Base-by-base conservation (phyloP, 2,797 vertebrate genomes). In the Gymnodraco acuticeps region DNA sequence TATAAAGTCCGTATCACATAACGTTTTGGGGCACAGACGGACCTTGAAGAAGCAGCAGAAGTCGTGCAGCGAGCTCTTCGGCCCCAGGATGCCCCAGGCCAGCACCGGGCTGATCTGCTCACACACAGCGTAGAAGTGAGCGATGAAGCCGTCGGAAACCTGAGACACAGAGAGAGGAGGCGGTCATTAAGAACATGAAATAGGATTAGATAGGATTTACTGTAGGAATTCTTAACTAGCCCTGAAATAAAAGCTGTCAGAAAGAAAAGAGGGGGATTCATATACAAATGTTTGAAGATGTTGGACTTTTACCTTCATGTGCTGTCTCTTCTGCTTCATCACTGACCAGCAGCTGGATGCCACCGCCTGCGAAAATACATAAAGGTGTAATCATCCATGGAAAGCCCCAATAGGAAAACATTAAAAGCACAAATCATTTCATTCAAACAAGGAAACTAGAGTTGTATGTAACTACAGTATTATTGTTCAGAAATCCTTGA, bases 261-360 rank as follows among this genome's bases (percentile, higher is more conserved):
- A n/a, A 27, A 48, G 54, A 4, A 27, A 27, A 27, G 27, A 27
- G 27, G 4, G 27, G 27, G 27, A 27, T 27, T 27, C 27, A 27
- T 3, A 27, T 27, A 27, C 23, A 27, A 23, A 23, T n/a, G n/a
- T n/a, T n/a, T n/a, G n/a, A n/a, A 33, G 33, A 5, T 1, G 7
- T 27, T 16, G 16, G 5, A 17, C 5, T 23, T 3, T 16, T 73
- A 99, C 98, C 96, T 98, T 98, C 93, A 99, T 95, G 90, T 97
- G 96, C 42, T 97, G 96, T 73, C 96, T 96, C 90, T 98, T 99
- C 90, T 98, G 97, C 86, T 97, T 99, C 80, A 99, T 93, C 45
- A 99, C 97, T 0, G 98, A 98, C 97, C 98, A 99, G 88, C 98
- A 99, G 87, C 98, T 99, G 3, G 98, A 99, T 41, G 97, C 96